Percentiles rank a stretch among this genome's conserved stretches.
Evolutionary conservation across 2,888 invertebrate species (phyloP).

Genomic region (Chironomus riparius): DNA sequence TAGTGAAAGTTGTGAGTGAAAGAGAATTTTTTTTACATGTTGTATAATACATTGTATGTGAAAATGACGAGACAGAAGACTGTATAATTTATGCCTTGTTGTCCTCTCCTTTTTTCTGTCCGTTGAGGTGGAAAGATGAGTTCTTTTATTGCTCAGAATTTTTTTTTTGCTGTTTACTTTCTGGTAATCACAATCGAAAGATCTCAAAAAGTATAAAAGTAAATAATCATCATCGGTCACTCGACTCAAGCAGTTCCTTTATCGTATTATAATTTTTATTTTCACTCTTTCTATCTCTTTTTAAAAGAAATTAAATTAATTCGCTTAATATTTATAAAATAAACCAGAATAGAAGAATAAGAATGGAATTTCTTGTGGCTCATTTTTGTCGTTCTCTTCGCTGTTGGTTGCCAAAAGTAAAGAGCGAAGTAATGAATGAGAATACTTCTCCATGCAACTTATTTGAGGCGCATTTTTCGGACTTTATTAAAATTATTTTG

Average conservation of each 20-base stretch:
- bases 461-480: no score
- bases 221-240: no score
- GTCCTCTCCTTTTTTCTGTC: no score
- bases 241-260: no score
- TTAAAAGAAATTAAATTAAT: slow-evolving; percentile 13
- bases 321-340: background rate
- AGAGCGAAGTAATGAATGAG: background rate
- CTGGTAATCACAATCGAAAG: no score
- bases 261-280: no score
- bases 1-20: background rate
- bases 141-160: no score
- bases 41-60: background rate
- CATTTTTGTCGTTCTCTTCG: slow-evolving; percentile 4
- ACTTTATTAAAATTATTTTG: no score
- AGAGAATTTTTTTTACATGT: background rate
- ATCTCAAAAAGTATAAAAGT: background rate
- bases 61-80: background rate
- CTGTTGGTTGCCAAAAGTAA: slow-evolving; percentile 9
- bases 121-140: no score
- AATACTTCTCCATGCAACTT: background rate
- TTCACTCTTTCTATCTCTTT: no score
- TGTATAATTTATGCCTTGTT: no score
- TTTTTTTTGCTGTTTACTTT: background rate
- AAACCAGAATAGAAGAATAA: background rate
- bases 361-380: slow-evolving; percentile 16